Conservation (phyloP, 2,113 vertebrate species). For the Empidonax alnorum region DNA sequence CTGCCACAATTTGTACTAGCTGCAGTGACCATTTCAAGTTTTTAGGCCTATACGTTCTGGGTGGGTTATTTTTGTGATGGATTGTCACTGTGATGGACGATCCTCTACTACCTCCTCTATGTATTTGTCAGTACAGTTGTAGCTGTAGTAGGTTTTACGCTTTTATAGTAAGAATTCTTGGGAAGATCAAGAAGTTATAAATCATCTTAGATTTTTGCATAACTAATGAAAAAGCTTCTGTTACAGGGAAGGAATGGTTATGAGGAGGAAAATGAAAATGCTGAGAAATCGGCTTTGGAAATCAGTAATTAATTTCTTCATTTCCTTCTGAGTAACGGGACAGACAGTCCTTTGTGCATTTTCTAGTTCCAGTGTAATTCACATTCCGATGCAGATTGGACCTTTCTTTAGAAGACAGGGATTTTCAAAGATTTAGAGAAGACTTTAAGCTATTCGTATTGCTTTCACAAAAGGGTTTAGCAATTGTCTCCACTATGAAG, state of each 20-base stretch:
- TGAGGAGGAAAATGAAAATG: background rate
- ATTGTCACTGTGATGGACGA: slow-evolving; percentile 37
- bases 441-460: background rate
- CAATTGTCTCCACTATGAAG: background rate
- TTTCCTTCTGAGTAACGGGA: background rate
- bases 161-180: background rate
- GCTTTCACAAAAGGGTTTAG: background rate
- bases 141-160: background rate
- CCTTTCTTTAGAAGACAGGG: background rate
- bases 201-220: background rate
- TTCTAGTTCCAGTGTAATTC: background rate
- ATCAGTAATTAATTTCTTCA: background rate
- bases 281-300: background rate
- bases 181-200: background rate
- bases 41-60: slow-evolving; percentile 24
- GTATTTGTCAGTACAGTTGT: background rate
- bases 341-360: background rate
- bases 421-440: background rate
- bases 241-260: background rate
- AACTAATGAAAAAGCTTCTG: background rate
- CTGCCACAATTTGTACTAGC: background rate
- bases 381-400: background rate
- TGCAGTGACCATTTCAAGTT: background rate
- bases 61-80: slow-evolving; percentile 51
- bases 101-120: background rate